Evolutionary conservation across 2,888 invertebrate species (phyloP), one percentile per base, ranked within the genome.

Genomic region (Boloria selene): DNA sequence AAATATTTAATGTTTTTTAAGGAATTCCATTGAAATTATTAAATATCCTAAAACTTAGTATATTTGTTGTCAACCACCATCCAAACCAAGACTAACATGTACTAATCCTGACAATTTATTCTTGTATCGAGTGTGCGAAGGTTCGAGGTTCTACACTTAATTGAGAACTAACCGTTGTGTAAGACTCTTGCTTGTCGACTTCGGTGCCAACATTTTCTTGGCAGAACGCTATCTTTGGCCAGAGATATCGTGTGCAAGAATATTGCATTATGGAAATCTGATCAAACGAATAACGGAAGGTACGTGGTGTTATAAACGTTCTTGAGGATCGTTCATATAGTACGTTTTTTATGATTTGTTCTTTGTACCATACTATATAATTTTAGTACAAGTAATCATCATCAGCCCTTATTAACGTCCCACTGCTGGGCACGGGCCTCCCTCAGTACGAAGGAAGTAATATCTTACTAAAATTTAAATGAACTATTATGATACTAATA

Each of bases 131-230:
- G 42, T 49, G 51, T 53, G 18, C 64, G 26, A 47, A 60, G 54
- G 52, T 65, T 62, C 62, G 52, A 59, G 55, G 42, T 59, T 38
- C 63, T 77, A 75, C 74, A 83, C 84, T 85, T 87, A 87, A 87
- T 85, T 84, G 84, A 82, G 79, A 76, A 77, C 77, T 80, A 63
- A 63, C 63, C 79, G 77, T 81, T 78, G 77, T 78, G 76, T 76
- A 76, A 76, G 76, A 77, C 61, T 58, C 51, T 59, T 61, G 31
- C 51, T 61, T 59, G 64, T 55, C 44, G 62, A 55, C 55, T 42
- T 68, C 70, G 26, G 71, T 79, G 80, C 80, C 80, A 82, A 80
- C 77, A 74, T 73, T 79, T 79, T 84, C 80, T 85, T 87, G 86
- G 84, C 86, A 86, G 76, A 75, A 79, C 78, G 76, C 76, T 76